Base-by-base conservation (phyloP, 2,113 vertebrate genomes). In the Xiphias gladius region DNA sequence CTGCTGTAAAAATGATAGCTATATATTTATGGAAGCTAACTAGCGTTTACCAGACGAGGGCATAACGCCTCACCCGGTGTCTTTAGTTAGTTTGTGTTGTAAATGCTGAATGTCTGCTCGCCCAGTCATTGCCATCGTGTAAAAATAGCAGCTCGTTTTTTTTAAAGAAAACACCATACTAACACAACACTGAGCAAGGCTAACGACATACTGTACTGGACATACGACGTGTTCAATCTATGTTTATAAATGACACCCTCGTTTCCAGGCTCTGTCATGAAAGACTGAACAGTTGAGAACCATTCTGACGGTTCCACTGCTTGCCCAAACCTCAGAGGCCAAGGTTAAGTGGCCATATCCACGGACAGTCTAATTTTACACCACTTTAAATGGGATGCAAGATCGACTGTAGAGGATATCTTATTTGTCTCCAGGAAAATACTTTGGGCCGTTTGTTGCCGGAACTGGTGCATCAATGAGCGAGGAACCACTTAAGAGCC, bases 391-490 rank as follows among this genome's bases (percentile, higher is more conserved):
- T 58, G 76, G 81, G 32, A 90, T 76, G 70, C 58, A 10, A 7
- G 19, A 26, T n/a, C 0, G 0, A 55, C 43, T 50, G 22, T 81
- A 80, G 73, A 63, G 28, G 39, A 24, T 35, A 20, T 50, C 26
- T 41, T 30, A 22, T 63, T 63, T 54, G 39, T 73, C 50, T 63
- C 24, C 32, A 55, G 65, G 61, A 58, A 62, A 28, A 68, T 48
- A 19, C 20, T 4, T 59, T 24, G 46, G 59, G 43, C 28, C 2
- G 6, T 48, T 63, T 82, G 73, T 58, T 41, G 41, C 66, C 62
- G 30, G n/a, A 69, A 65, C 48, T 50, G 43, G 73, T 75, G 78
- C 66, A 76, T 62, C 82, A 59, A 94, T 94, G 93, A 79, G 83
- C 52, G 67, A 89, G 52, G 84, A 75, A 86, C 52, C 55, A 3